Evolutionary conservation across 2,113 vertebrate species (phyloP), one percentile per base, ranked within the genome.

Genomic region (Pelvicachromis taeniatus): DNA sequence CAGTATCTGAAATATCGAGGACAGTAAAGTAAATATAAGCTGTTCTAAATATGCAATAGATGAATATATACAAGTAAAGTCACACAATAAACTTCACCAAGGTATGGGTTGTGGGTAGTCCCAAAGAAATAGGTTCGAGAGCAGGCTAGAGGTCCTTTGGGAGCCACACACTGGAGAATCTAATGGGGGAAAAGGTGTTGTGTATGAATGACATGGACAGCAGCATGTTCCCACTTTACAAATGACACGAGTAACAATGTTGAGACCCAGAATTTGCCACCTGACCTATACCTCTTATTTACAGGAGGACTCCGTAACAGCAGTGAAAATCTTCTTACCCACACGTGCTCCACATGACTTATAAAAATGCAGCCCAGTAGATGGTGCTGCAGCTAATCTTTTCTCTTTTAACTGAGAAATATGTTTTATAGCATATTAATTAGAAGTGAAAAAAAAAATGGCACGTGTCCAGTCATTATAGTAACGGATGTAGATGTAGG

Each of bases 101-200:
- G 93, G 86, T 97, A 99, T 54, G 98, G 98, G 63, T 95, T 7
- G 85, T 99, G 97, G 86, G 97, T 97, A 38, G 95, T 95, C 89
- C 97, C 98, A 91, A 99, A 99, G 93, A 99, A 99, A 93, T 97
- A 99, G 7, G 98, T 99, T 86, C 98, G 96, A 55, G 98, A 97
- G 92, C 98, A 99, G 86, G 97, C 95, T 58, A 99, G 93, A 53
- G 98, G 97, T 85, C 97, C 97, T 93, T 97, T 98, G 12, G 98
- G 97, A 89, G 97, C 96, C 11, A 98, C 97, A 58, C 98, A 99
- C 92, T 98, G 98, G 70, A 98, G 97, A 48, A 99, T 95, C 98
- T 99, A 26, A 40, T 2, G 21, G 19, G 54, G 29, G 29, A 9
- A 40, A 29, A 29, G 4, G 19, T 5, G 26, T 50, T 70, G 42